These are phyloP conservation scores for Nymphalis polychloros DNA, from an alignment of 2,888 invertebrate species.

Conservation along the genomic window DNA sequence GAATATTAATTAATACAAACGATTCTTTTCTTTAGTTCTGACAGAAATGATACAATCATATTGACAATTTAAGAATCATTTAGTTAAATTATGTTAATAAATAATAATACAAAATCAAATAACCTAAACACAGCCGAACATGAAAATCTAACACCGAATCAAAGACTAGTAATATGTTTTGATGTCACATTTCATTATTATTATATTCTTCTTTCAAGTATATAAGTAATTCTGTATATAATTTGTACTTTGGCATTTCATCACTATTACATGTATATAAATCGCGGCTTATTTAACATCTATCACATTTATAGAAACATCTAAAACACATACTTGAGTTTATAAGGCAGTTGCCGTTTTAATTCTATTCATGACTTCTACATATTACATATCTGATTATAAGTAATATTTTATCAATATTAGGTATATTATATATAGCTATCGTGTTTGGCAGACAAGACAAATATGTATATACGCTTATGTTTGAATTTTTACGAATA, in stretches of 20 bases:
- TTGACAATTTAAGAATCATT: neutral
- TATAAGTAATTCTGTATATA: conserved; percentile 32
- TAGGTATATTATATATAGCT: neutral
- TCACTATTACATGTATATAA: conserved; percentile 31
- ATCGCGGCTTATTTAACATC: conserved; percentile 41
- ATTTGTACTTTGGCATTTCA: conserved; percentile 43
- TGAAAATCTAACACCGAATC: conserved; percentile 61
- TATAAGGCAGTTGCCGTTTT: neutral
- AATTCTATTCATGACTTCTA: too few relatives aligned
- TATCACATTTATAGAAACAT: conserved; percentile 48
- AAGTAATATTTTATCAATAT: neutral
- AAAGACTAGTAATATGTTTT: conserved; percentile 25
- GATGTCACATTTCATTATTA: conserved; percentile 9
- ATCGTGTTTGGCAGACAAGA: neutral
- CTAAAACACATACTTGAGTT: conserved; percentile 39
- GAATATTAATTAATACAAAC: too few relatives aligned
- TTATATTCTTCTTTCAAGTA: conserved; percentile 13
- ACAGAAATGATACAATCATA: too few relatives aligned
- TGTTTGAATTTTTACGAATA: neutral
- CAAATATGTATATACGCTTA: neutral
- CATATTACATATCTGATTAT: too few relatives aligned
- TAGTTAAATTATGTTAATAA: conserved; percentile 5
- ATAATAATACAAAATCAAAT: conserved; percentile 45
- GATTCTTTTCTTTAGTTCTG: too few relatives aligned
- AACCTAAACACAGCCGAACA: conserved; percentile 72